A percentile compares a stretch with the other conserved stretches of the same genome.
These are phyloP conservation scores for Machimus rusticus DNA, from an alignment of 2,888 invertebrate species.

Conservation along the genomic window DNA sequence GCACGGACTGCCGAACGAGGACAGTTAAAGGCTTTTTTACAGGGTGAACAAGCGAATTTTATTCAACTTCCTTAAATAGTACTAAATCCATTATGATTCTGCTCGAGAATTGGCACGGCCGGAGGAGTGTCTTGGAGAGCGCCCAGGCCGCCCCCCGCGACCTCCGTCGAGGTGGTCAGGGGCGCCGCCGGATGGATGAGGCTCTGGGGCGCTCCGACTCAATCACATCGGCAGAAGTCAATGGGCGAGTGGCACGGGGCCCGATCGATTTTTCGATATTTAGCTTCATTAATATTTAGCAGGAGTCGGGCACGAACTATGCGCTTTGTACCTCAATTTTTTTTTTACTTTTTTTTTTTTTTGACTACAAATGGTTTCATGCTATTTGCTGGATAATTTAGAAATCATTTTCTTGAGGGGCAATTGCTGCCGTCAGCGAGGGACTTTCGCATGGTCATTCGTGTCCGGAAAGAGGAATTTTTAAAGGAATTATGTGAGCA, in stretches of 20 bases:
- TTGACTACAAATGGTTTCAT: not conserved
- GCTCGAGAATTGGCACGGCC: not conserved
- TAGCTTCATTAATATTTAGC: not conserved
- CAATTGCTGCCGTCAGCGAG: not conserved
- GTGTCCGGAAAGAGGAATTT: not conserved
- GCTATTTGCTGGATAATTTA: not conserved
- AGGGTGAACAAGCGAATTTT: not conserved
- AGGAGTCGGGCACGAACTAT: not conserved
- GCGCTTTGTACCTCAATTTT: not conserved
- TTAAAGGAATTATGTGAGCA: not conserved
- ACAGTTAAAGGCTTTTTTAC: not conserved
- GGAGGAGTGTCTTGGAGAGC: not conserved
- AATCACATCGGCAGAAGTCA: not conserved
- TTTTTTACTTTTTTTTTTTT: not conserved
- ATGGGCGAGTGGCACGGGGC: not conserved
- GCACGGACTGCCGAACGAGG: not conserved
- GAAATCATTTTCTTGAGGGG: not conserved
- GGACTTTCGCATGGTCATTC: not conserved
- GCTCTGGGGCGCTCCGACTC: not conserved
- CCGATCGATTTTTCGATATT: not conserved
- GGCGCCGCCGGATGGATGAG: not conserved
- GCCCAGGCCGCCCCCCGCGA: not conserved
- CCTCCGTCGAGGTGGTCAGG: not conserved
- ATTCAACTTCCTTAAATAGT: not conserved
- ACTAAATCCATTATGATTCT: not conserved